Evolutionary conservation across 2,797 vertebrate genomes (phyloP), one percentile per base, ranked within the genome.

Genomic region (Nyctibius grandis): DNA sequence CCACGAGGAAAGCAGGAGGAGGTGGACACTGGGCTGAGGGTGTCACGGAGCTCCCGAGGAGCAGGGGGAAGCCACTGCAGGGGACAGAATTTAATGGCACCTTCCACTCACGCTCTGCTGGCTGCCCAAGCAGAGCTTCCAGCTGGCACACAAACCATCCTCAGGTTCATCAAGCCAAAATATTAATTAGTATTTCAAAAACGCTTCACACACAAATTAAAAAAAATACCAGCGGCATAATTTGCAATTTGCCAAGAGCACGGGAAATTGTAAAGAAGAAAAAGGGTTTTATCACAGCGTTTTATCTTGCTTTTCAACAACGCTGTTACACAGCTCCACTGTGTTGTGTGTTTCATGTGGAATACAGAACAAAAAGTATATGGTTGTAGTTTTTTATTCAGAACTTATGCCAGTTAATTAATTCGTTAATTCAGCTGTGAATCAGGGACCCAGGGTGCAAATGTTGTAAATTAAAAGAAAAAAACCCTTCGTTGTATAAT

Each of bases 31-130:
- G 5, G 40, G 33, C 5, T 21, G 60, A 33, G 67, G 28, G 42
- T 31, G n/a, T 9, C 23, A 3, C 45, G 0, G 1, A 23, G 44
- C 0, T 38, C 60, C 44, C 13, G 0, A 11, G 12, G 17, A 40
- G 57, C 83, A 50, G 68, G 5, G 5, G 17, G 33, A 26, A 63
- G 63, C 9, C 44, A 2, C 57, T 3, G 38, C n/a, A 31, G 44
- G 50, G 15, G 7, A 25, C 48, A 8, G 25, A 4, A 9, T 15
- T 5, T 1, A 6, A 20, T 0, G 11, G 45, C 17, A 48, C 45
- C 72, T 44, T 15, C 48, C 44, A 53, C 70, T 61, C 51, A 33
- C 13, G 25, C 31, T 2, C 22, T 1, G 40, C 20, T 1, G 0
- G 53, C 26, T 44, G 33, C 53, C 81, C 53, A 23, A 19, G 60